A percentile compares a stretch with the other conserved stretches of the same genome.
phyloP scores from a whole-genome alignment of 2,113 vertebrate species.

The Anarhynchus alexandrinus region DNA sequence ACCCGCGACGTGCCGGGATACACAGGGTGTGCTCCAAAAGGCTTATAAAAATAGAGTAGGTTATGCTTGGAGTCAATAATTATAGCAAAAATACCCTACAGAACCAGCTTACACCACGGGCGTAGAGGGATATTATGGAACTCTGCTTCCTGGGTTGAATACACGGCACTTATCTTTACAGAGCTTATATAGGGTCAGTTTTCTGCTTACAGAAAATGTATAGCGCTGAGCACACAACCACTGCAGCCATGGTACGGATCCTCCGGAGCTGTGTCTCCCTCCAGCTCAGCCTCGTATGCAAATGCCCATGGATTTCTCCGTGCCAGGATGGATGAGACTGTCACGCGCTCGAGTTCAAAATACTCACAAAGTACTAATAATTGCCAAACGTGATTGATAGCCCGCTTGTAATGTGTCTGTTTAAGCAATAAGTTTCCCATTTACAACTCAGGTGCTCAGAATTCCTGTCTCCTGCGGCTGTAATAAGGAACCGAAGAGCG shows the following conservation, averaged over 20 bases:
- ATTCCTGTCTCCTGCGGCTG: not conserved
- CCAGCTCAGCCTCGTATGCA: not conserved
- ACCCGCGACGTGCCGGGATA: rapidly evolving
- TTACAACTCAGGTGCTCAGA: not conserved
- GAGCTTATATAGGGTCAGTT: not conserved
- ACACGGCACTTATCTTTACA: not conserved
- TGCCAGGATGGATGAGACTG: constrained; percentile 14
- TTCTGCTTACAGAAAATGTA: not conserved
- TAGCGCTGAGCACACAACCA: rapidly evolving
- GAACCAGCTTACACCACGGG: not conserved
- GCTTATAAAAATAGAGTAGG: not conserved
- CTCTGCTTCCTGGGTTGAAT: not conserved
- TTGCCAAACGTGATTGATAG: constrained; percentile 20
- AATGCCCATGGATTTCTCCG: not conserved
- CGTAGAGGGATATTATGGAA: not conserved
- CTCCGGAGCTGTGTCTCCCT: not conserved
- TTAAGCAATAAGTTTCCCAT: not conserved
- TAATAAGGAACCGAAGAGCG: not conserved
- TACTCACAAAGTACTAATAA: not conserved
- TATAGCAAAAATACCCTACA: rapidly evolving
- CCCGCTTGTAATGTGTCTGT: not conserved
- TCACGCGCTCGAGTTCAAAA: not conserved
- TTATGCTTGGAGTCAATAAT: not conserved
- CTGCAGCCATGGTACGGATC: not conserved
- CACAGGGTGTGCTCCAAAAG: not conserved